phyloP scores from a whole-genome alignment of 2,797 vertebrate species.

The Heterohyrax brucei region DNA sequence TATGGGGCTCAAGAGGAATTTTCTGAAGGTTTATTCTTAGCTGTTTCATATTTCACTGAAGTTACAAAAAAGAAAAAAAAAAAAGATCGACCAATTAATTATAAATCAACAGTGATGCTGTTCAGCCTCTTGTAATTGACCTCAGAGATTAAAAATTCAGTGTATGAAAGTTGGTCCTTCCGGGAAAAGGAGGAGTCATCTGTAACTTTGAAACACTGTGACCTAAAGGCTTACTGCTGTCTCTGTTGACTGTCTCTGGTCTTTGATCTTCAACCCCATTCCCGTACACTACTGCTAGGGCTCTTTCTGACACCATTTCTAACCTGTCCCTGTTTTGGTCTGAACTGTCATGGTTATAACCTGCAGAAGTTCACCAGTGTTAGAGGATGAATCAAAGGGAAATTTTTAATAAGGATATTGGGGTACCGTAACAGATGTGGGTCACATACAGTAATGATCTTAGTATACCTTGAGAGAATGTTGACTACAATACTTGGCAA shows the following conservation, averaged over 20 bases:
- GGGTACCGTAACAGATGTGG: not conserved
- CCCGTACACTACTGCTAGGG: not conserved
- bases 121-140: not conserved
- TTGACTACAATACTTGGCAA: no score
- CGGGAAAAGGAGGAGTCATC: conserved; percentile 6
- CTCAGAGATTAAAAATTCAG: conserved; percentile 55
- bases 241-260: conserved; percentile 13
- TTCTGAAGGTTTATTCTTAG: conserved; percentile 45
- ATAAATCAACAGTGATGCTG: conserved; percentile 55
- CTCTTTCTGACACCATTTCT: not conserved
- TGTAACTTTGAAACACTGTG: conserved; percentile 5
- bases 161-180: conserved; percentile 56
- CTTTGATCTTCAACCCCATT: not conserved
- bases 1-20: not conserved
- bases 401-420: not conserved
- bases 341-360: not conserved
- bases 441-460: not conserved
- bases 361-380: not conserved
- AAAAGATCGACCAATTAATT: conserved; percentile 45
- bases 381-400: not conserved
- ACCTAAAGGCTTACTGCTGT: conserved; percentile 23
- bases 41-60: conserved; percentile 5
- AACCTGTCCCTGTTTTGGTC: not conserved
- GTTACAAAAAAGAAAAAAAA: conserved; percentile 31
- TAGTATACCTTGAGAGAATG: not conserved